These are phyloP conservation scores for Folsomia candida DNA, from an alignment of 2,888 invertebrate species.

Conservation along the genomic window DNA sequence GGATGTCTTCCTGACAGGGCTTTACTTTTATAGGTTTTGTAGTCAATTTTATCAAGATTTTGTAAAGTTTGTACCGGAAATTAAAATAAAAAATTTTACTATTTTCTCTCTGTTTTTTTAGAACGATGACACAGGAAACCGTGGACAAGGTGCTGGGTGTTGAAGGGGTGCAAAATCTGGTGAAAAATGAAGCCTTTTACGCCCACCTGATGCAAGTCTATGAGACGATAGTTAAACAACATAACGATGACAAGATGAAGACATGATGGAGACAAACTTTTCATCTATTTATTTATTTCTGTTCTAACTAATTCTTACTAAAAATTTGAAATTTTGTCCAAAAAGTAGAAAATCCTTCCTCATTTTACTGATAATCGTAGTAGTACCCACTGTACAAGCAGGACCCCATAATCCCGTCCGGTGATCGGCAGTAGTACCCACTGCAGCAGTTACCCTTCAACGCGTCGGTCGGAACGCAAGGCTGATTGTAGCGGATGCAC, in stretches of 20 bases:
- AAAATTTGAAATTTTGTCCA: background rate
- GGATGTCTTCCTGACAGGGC: too few species aligned
- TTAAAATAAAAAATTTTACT: too few species aligned
- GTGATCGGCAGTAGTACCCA: conserved; percentile 33
- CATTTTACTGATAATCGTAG: conserved; percentile 27
- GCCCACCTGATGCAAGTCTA: background rate
- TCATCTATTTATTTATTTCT: background rate
- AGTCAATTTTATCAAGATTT: too few species aligned
- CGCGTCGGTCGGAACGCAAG: conserved; percentile 39
- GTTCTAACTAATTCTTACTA: background rate
- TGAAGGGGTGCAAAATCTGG: background rate
- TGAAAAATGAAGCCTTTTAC: background rate
- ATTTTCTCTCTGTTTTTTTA: too few species aligned
- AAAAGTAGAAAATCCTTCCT: background rate
- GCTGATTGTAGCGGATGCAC: conserved; percentile 37
- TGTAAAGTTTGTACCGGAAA: too few species aligned
- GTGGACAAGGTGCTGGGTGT: background rate
- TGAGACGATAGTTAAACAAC: background rate
- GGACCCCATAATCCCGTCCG: conserved; percentile 32
- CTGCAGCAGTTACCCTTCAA: conserved; percentile 42
- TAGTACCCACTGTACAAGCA: conserved; percentile 32
- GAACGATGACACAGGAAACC: background rate
- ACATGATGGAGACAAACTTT: background rate
- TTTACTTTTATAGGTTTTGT: too few species aligned
- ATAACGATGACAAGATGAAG: too few species aligned